These are phyloP conservation scores for Panthera leo DNA, from an alignment of 2,113 vertebrate genomes.

Conservation along the genomic window DNA sequence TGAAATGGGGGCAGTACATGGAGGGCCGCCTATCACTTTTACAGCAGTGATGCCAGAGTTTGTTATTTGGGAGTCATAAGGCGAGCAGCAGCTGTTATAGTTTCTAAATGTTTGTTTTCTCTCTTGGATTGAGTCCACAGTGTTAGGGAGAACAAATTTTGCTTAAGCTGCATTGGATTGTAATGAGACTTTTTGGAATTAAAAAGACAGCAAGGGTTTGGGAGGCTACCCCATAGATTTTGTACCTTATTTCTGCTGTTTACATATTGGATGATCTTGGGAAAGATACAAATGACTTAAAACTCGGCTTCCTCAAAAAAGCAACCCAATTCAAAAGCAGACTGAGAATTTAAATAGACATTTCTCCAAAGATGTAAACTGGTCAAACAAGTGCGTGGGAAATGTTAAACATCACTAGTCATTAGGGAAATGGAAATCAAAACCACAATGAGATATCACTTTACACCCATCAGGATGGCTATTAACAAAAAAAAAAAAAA, in stretches of 20 bases:
- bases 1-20: neutral
- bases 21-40: constrained; percentile 41
- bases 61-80: constrained; percentile 25
- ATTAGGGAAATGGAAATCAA: neutral
- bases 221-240: neutral
- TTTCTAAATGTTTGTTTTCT: constrained; percentile 57
- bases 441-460: neutral
- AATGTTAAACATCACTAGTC: neutral
- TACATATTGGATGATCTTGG: neutral
- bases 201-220: neutral
- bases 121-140: constrained; percentile 11
- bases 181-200: neutral
- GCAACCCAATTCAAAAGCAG: neutral
- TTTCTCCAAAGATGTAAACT: neutral
- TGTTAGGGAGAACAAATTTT: neutral
- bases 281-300: neutral
- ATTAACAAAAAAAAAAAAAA: neutral
- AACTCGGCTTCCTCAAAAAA: neutral
- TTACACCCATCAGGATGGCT: neutral
- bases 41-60: neutral
- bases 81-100: constrained; percentile 22
- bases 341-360: neutral
- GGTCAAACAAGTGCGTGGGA: neutral
- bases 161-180: neutral
- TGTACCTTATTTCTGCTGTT: neutral